Evolutionary conservation across 1,140 invertebrate species (phyloP), one percentile per base, ranked within the genome.

Genomic region (Helicoverpa armigera): DNA sequence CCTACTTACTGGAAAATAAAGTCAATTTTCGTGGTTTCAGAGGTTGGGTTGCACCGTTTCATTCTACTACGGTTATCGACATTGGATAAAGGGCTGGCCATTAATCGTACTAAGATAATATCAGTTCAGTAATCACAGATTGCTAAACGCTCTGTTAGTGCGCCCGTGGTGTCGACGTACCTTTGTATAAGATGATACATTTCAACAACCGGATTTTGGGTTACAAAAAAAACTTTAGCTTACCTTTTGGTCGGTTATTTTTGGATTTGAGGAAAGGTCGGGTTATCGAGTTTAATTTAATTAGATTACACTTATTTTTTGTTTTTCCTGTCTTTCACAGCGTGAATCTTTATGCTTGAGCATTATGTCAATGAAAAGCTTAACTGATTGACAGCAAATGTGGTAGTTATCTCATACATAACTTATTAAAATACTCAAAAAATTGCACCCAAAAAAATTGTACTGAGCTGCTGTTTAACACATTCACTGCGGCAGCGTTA

Each of bases 81-180:
- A 87, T 87, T 88, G 90, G 89, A 89, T 91, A 90, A 89, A 89
- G 88, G 90, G 87, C 84, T 77, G 18, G 63, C 85, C 89, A 91
- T 90, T 91, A 91, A 91, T 91, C 88, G 88, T 86, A 58, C 69
- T 82, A 81, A 85, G 86, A 88, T 88, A 88, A 88, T 91, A 90
- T 90, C 89, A 84, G 83, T 84, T 87, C 74, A 79, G 87, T 88
- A 89, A 91, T 89, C 86, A 84, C 83, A 84, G 88, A 88, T 91
- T 91, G 86, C 88, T 87, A 87, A 86, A 87, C 83, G 85, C 79
- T 86, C 79, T 81, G 85, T 80, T 82, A 86, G 83, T 83, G 54
- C 75, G 76, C 35, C 80, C 54, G 65, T 78, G 75, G 79, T 82
- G 77, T 31, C 76, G 82, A 79, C 80, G 80, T 69, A 79, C 79